Evolutionary conservation across 2,113 vertebrate species (phyloP), one percentile per base, ranked within the genome.

Genomic region (Oncorhynchus tshawytscha): DNA sequence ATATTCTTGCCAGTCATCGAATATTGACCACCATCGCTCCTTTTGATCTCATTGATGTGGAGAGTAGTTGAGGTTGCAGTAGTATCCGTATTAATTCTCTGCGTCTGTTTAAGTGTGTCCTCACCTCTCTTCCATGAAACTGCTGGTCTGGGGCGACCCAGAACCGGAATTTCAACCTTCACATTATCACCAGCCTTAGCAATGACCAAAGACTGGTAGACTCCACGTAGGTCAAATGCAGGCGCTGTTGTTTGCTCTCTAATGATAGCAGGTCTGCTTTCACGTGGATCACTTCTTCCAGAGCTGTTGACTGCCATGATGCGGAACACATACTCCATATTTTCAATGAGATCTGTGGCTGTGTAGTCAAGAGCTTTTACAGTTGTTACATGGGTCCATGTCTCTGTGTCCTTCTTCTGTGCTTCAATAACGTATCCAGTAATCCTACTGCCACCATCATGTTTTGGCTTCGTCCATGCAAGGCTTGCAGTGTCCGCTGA

Each of bases 351-450:
- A 86, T 98, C 96, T 83, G 92, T 94, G 57, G 94, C 96, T 22
- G 94, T 92, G 74, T 93, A 99, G 77, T 99, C 97, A 81, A 98
- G 82, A 0, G 95, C 91, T 85, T 99, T 99, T 34, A 98, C 95
- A 0, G 96, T 96, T 68, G 93, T 93, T 73, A 97, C 84, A 82
- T 99, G 96, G 62, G 92, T 84, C 98, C 98, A 99, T 73, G 98
- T 95, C 70, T 95, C 95, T 78, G 93, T 93, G 76, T 95, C 97
- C 87, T 96, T 99, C 78, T 94, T 96, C 78, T 99, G 97, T 84
- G 95, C 94, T 92, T 99, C 98, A 87, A 99, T 96, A 20, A 98
- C 96, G 69, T 99, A 99, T n/a, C 97, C 98, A 66, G 95, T 98
- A 82, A 99, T 99, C 89, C 96, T 95, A 83, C 94, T 98, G 51